Percentiles rank a stretch among this genome's conserved stretches.
Conservation (phyloP, 2,797 vertebrate genomes). For the Phylloscopus collybita region DNA sequence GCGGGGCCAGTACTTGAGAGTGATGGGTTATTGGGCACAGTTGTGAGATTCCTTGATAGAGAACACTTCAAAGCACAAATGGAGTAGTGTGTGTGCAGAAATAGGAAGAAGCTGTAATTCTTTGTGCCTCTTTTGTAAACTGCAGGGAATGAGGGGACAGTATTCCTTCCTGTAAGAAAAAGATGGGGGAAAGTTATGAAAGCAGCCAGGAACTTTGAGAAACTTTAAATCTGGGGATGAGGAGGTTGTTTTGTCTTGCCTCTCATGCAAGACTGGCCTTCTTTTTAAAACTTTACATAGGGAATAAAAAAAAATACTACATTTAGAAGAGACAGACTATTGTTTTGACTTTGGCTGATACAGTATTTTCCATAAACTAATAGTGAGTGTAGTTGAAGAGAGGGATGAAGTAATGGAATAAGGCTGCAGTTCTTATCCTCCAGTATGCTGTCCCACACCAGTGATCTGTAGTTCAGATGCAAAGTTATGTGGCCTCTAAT, state of each 20-base stretch:
- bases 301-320: neutral
- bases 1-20: neutral
- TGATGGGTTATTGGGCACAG: neutral
- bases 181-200: neutral
- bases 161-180: neutral
- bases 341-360: slow-evolving; percentile 2
- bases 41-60: neutral
- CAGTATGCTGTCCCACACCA: neutral
- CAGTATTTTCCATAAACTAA: neutral
- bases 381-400: neutral
- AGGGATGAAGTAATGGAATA: slow-evolving; percentile 6
- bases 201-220: neutral
- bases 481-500: neutral
- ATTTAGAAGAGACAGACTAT: neutral
- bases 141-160: neutral
- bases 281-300: neutral
- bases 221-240: neutral
- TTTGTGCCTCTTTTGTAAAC: neutral
- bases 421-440: neutral
- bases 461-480: neutral
- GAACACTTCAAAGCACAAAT: neutral
- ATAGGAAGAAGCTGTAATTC: neutral
- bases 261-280: neutral
- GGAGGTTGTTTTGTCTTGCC: neutral
- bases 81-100: neutral